These are phyloP conservation scores for Myotis myotis DNA, from an alignment of 2,797 vertebrate species.

Conservation along the genomic window DNA sequence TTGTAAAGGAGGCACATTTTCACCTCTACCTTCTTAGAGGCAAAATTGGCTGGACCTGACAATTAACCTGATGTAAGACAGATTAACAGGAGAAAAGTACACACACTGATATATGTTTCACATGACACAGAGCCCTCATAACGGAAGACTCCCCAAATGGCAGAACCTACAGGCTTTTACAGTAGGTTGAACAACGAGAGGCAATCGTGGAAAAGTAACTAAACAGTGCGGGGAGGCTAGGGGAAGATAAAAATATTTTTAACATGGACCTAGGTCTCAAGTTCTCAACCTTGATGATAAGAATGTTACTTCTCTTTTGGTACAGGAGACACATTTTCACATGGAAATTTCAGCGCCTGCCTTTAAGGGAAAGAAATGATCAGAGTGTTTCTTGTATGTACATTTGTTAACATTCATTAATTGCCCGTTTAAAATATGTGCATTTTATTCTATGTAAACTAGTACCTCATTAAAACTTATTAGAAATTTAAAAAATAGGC, in stretches of 20 bases:
- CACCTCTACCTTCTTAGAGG: not conserved
- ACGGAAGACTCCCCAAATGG: not conserved
- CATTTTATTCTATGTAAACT: not conserved
- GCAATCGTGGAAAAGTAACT: not conserved
- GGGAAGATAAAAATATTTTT: not conserved
- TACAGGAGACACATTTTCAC: not conserved
- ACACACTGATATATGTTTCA: not conserved
- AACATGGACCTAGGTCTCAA: not conserved
- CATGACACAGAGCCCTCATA: not conserved
- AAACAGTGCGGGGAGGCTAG: not conserved
- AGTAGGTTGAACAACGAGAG: not conserved
- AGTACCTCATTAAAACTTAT: not conserved
- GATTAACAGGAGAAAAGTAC: not conserved
- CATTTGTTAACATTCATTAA: slow-evolving; percentile 7
- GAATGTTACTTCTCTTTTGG: not conserved
- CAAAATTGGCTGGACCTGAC: not conserved
- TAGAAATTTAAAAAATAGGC: not conserved
- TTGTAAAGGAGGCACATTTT: not conserved
- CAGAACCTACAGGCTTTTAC: not conserved
- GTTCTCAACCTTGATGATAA: not conserved
- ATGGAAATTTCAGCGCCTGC: not conserved
- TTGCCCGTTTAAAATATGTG: not conserved
- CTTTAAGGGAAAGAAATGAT: not conserved
- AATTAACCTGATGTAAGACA: not conserved
- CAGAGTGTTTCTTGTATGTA: not conserved